These are phyloP conservation scores for Pterostichus madidus DNA, from an alignment of 2,888 invertebrate species.

Conservation along the genomic window DNA sequence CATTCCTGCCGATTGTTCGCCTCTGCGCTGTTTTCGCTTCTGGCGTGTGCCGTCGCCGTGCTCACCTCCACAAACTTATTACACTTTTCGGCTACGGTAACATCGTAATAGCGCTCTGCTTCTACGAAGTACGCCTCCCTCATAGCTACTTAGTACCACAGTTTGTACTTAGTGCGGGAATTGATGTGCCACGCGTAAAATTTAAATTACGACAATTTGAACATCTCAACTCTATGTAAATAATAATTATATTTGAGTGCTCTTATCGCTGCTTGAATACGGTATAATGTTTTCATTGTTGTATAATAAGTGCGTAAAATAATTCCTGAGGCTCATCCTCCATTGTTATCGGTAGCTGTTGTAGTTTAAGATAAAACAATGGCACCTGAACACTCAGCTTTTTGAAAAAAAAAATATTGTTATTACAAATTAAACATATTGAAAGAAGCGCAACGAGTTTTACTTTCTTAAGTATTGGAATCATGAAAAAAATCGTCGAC, in stretches of 20 bases:
- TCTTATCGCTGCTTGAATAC: neutral
- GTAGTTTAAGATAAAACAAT: too few species aligned
- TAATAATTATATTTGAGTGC: conserved; percentile 25
- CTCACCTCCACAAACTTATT: conserved; percentile 23
- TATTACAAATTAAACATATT: too few species aligned
- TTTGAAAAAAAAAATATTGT: too few species aligned
- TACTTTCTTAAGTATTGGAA: too few species aligned
- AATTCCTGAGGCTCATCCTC: too few species aligned
- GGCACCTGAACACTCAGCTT: too few species aligned
- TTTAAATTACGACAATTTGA: conserved; percentile 39
- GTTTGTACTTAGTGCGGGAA: conserved; percentile 41
- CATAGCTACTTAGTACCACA: conserved; percentile 17
- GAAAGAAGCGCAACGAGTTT: too few species aligned
- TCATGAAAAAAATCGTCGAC: too few species aligned
- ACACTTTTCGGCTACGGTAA: conserved; percentile 35
- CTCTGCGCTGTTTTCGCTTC: conserved; percentile 20
- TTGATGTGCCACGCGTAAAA: conserved; percentile 23
- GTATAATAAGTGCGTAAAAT: neutral
- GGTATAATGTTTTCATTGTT: neutral
- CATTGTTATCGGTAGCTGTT: too few species aligned
- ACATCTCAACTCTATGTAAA: conserved; percentile 21
- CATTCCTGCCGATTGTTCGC: conserved; percentile 61
- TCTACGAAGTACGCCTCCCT: neutral
- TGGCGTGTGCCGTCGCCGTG: neutral
- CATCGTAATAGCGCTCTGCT: conserved; percentile 13